These are phyloP conservation scores for Fregata magnificens DNA, from an alignment of 2,113 vertebrate species.

Conservation along the genomic window DNA sequence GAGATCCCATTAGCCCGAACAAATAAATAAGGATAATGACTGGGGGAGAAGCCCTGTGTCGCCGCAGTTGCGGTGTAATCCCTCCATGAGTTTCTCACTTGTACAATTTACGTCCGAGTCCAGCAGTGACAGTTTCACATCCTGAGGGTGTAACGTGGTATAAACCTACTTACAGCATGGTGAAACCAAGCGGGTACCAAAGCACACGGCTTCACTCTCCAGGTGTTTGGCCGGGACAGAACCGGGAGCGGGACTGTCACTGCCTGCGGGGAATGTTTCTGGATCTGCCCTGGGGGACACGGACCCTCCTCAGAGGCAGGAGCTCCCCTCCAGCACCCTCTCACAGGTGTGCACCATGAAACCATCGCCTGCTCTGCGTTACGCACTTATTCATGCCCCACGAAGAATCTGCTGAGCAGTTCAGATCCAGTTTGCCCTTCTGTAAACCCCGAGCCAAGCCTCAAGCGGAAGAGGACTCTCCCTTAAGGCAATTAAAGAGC, in stretches of 20 bases:
- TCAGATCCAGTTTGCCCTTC: neutral
- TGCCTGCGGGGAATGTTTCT: rapidly evolving
- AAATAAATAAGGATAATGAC: neutral
- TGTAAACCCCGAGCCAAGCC: neutral
- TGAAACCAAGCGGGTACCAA: neutral
- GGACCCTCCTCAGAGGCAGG: neutral
- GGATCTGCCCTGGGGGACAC: neutral
- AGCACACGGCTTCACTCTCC: neutral
- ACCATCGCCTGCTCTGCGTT: rapidly evolving
- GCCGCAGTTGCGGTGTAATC: rapidly evolving
- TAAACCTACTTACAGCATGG: neutral
- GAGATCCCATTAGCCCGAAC: neutral
- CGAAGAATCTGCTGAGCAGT: neutral
- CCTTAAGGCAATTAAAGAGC: neutral
- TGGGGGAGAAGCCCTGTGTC: neutral
- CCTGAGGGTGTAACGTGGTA: neutral
- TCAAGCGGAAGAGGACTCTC: neutral
- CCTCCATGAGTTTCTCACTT: rapidly evolving
- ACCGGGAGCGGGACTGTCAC: rapidly evolving
- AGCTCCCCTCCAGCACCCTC: neutral
- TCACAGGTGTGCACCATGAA: rapidly evolving
- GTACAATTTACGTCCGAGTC: neutral
- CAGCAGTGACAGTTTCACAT: neutral
- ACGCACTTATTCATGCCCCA: no score
- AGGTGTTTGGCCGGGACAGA: neutral